phyloP scores from a whole-genome alignment of 2,888 invertebrate genomes.

The Petrolisthes manimaculis region DNA sequence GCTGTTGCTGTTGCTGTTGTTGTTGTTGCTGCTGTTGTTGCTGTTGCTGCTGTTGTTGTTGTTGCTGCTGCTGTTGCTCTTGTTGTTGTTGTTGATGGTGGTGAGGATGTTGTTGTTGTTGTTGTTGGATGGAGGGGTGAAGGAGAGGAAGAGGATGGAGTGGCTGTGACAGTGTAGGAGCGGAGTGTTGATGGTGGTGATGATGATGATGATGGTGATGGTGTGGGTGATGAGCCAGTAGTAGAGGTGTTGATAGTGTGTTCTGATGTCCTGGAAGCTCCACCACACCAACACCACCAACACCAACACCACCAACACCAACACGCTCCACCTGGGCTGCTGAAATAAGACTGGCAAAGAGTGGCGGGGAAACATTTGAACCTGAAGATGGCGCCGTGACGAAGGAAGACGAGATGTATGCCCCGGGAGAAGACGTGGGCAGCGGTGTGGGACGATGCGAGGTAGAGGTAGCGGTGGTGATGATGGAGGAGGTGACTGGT shows the following conservation, averaged over 20 bases:
- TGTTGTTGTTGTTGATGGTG: slow-evolving; percentile 42
- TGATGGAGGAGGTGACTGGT: slow-evolving; percentile 9
- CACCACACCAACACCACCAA: slow-evolving; percentile 55
- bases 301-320: slow-evolving; percentile 57
- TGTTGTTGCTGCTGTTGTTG: slow-evolving; percentile 43
- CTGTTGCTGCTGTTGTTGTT: slow-evolving; percentile 36
- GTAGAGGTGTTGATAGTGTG: slow-evolving; percentile 32
- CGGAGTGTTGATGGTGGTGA: slow-evolving; percentile 28
- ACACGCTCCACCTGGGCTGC: slow-evolving; percentile 42
- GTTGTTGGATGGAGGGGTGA: slow-evolving; percentile 14
- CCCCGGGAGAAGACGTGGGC: slow-evolving; percentile 22
- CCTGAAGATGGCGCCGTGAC: slow-evolving; percentile 13
- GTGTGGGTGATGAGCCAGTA: slow-evolving; percentile 43
- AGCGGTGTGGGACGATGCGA: slow-evolving; percentile 9
- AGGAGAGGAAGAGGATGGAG: slow-evolving; percentile 23
- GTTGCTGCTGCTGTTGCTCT: slow-evolving; percentile 21
- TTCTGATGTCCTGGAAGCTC: slow-evolving; percentile 50
- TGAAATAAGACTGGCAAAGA: slow-evolving; percentile 28
- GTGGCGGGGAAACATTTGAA: slow-evolving; percentile 8
- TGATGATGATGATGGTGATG: slow-evolving; percentile 42
- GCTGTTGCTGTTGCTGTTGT: slow-evolving; percentile 27
- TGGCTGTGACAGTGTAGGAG: slow-evolving; percentile 18
- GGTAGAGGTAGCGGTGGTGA: not conserved
- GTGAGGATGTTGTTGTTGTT: slow-evolving; percentile 32
- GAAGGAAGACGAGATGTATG: slow-evolving; percentile 6